phyloP scores from a whole-genome alignment of 2,797 vertebrate species.

The Thalassophryne amazonica region DNA sequence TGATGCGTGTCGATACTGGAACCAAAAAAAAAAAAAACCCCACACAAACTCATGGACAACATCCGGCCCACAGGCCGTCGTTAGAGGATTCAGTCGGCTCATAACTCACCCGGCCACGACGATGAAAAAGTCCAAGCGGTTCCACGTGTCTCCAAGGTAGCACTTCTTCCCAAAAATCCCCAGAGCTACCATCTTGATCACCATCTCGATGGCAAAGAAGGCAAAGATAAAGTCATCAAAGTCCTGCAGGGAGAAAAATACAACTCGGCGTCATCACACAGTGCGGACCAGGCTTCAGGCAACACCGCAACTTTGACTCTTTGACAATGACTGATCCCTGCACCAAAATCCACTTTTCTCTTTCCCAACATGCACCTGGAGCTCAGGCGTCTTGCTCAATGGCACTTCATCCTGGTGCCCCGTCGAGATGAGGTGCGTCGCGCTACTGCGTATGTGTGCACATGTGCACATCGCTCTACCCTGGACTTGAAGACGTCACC shows the following conservation, averaged over 20 bases:
- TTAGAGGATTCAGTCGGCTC: neutral
- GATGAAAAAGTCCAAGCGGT: slow-evolving; percentile 97
- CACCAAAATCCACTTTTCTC: slow-evolving; percentile 20
- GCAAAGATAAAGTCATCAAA: slow-evolving; percentile 98
- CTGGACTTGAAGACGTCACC: too few relatives aligned
- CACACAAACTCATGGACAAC: too few relatives aligned
- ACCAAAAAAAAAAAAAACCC: too few relatives aligned
- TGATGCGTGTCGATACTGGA: too few relatives aligned
- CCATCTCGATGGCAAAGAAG: slow-evolving; percentile 98
- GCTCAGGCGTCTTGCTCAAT: slow-evolving; percentile 25
- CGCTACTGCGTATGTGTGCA: too few relatives aligned
- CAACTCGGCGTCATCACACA: neutral
- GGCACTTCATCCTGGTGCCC: slow-evolving; percentile 14
- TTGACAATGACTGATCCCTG: slow-evolving; percentile 22
- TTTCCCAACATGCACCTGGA: too few relatives aligned
- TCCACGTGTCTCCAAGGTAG: slow-evolving; percentile 98
- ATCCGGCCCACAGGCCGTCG: too few relatives aligned
- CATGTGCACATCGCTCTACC: too few relatives aligned
- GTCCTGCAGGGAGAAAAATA: slow-evolving; percentile 65
- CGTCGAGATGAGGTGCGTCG: too few relatives aligned
- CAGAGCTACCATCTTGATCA: slow-evolving; percentile 97
- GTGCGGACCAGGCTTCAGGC: neutral
- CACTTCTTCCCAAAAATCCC: slow-evolving; percentile 98
- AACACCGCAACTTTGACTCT: neutral
- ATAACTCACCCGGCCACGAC: slow-evolving; percentile 94